Evolutionary conservation across 37 sponge, comb jelly and placozoan species (phyloP).

Genomic region (Axinella damicornis): DNA sequence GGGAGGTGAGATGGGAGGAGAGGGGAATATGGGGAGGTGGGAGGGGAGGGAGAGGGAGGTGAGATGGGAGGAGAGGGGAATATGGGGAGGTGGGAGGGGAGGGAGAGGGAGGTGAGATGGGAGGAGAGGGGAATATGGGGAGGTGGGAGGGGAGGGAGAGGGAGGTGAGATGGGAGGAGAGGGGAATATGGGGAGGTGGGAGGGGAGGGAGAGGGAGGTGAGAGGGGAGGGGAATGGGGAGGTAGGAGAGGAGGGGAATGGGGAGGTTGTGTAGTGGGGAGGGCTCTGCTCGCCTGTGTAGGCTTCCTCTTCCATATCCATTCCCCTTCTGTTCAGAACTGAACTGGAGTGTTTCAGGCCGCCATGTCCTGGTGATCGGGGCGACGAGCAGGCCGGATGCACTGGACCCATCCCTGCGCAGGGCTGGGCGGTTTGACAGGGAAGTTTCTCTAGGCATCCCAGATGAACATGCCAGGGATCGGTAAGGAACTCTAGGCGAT

Average conservation of each 20-base stretch:
- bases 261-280: not conserved
- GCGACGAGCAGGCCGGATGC: slow-evolving; percentile 90
- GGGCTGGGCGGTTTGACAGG: slow-evolving; percentile 95
- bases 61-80: not conserved
- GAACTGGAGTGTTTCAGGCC: not conserved
- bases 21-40: not conserved
- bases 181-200: not conserved
- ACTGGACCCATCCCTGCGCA: slow-evolving; percentile 91
- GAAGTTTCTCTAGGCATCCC: slow-evolving; percentile 96
- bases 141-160: too few species aligned
- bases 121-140: not conserved
- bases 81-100: not conserved
- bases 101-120: not conserved
- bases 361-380: slow-evolving; percentile 85
- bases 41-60: not conserved
- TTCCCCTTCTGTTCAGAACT: slow-evolving; percentile 22
- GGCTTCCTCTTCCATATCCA: too few species aligned
- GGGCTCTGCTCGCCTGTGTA: too few species aligned
- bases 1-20: not conserved
- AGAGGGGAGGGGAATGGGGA: slow-evolving; percentile 2
- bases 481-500: slow-evolving; percentile 34
- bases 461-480: slow-evolving; percentile 73
- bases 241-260: not conserved
- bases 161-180: not conserved
- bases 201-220: not conserved